phyloP scores from a whole-genome alignment of 2,888 invertebrate genomes.

The Harpagoxenus sublaevis region DNA sequence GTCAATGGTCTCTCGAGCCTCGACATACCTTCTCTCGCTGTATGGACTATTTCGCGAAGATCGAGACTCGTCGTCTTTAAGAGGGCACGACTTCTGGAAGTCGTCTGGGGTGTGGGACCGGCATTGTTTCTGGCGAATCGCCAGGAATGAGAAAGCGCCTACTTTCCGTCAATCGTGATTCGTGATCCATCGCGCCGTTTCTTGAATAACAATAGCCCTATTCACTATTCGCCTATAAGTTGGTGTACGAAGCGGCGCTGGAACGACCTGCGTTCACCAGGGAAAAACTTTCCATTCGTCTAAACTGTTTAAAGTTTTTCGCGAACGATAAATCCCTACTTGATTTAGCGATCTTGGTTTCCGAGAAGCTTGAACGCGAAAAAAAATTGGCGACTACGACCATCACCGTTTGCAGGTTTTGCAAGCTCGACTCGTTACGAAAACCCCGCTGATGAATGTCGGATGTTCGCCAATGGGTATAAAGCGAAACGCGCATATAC shows the following conservation, averaged over 20 bases:
- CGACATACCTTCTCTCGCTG: constrained; percentile 53
- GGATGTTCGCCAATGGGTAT: neutral
- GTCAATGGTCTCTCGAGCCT: constrained; percentile 49
- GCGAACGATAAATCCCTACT: neutral
- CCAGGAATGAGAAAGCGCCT: constrained; percentile 75
- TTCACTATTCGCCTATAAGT: neutral
- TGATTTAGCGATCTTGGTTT: neutral
- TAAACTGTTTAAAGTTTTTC: neutral
- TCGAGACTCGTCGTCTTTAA: constrained; percentile 65
- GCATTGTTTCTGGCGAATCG: constrained; percentile 66
- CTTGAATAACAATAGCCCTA: constrained; percentile 69
- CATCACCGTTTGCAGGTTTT: neutral
- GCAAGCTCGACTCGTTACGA: constrained; percentile 19
- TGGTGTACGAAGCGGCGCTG: neutral
- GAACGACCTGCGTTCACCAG: neutral
- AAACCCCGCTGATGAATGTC: constrained; percentile 23
- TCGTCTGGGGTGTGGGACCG: constrained; percentile 71
- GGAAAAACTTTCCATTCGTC: neutral
- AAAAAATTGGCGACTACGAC: neutral
- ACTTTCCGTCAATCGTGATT: constrained; percentile 71
- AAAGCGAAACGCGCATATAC: neutral
- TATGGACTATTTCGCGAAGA: constrained; percentile 62
- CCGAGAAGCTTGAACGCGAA: neutral
- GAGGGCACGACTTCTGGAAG: constrained; percentile 64
- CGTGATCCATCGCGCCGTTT: constrained; percentile 64